A percentile compares a stretch with the other conserved stretches of the same genome.
Evolutionary conservation across 1,140 invertebrate genomes (phyloP).

Genomic region (Lerema accius): DNA sequence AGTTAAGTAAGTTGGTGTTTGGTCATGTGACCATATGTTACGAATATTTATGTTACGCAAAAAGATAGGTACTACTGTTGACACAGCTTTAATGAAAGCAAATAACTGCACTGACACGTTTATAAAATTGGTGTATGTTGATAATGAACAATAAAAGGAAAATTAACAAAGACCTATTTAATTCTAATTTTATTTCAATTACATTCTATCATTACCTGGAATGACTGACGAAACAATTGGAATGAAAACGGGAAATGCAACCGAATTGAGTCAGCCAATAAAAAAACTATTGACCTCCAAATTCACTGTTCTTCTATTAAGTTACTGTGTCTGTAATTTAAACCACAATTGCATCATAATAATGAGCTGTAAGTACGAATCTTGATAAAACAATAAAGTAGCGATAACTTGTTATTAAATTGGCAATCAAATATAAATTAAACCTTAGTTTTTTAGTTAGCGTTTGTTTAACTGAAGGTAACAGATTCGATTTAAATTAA

Average conservation of each 20-base stretch:
- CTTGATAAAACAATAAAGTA: constrained; percentile 5
- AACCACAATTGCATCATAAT: constrained; percentile 2
- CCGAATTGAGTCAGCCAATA: neutral
- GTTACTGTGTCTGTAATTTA: neutral
- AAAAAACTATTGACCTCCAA: neutral
- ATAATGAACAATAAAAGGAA: neutral
- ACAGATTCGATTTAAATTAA: neutral
- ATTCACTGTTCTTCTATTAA: neutral
- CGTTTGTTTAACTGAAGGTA: neutral
- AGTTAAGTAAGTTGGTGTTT: neutral
- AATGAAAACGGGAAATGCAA: neutral
- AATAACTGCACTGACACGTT: constrained; percentile 5
- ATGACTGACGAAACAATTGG: neutral
- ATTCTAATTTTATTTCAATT: neutral
- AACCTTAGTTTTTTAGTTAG: neutral
- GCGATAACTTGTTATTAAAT: neutral
- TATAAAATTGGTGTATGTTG: constrained; percentile 1
- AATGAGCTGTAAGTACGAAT: neutral
- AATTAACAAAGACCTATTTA: neutral
- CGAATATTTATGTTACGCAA: neutral
- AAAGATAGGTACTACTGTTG: constrained; percentile 1
- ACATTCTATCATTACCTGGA: constrained; percentile 1
- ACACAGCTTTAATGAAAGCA: constrained; percentile 2
- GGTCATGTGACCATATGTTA: neutral
- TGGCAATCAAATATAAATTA: neutral